A percentile compares a stretch with the other conserved stretches of the same genome.
phyloP scores from a whole-genome alignment of 2,888 invertebrate species.

The Perizoma flavofasciatum region DNA sequence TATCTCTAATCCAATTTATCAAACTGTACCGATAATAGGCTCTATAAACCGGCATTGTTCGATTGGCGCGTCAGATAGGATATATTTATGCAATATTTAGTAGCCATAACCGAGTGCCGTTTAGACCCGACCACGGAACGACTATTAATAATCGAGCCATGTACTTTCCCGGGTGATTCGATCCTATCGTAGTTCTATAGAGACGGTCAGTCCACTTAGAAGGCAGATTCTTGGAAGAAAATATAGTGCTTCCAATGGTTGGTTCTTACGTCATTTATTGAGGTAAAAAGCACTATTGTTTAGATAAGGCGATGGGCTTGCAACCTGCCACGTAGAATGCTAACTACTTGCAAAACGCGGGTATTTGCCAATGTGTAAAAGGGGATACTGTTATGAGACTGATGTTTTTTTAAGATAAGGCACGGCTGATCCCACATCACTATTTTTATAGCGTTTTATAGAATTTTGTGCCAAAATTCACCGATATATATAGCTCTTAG shows the following conservation, averaged over 20 bases:
- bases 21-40: slow-evolving; percentile 29
- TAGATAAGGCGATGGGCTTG: no score
- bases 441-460: slow-evolving; percentile 18
- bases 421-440: slow-evolving; percentile 24
- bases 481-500: no score
- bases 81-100: slow-evolving; percentile 59
- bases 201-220: slow-evolving; percentile 38
- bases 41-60: slow-evolving; percentile 25
- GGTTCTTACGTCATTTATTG: background rate
- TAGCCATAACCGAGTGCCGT: slow-evolving; percentile 49
- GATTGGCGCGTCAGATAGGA: slow-evolving; percentile 44
- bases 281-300: no score
- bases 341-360: no score
- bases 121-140: slow-evolving; percentile 56
- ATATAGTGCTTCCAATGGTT: background rate
- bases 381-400: no score
- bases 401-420: no score
- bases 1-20: slow-evolving; percentile 30
- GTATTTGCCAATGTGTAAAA: no score
- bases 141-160: slow-evolving; percentile 68
- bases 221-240: slow-evolving; percentile 14
- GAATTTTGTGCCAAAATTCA: background rate
- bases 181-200: slow-evolving; percentile 45
- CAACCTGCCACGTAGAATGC: no score
- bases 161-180: slow-evolving; percentile 57